Percentiles rank a stretch among this genome's conserved stretches.
Conservation (phyloP, 2,888 invertebrate species). For the Neoascia interrupta region DNA sequence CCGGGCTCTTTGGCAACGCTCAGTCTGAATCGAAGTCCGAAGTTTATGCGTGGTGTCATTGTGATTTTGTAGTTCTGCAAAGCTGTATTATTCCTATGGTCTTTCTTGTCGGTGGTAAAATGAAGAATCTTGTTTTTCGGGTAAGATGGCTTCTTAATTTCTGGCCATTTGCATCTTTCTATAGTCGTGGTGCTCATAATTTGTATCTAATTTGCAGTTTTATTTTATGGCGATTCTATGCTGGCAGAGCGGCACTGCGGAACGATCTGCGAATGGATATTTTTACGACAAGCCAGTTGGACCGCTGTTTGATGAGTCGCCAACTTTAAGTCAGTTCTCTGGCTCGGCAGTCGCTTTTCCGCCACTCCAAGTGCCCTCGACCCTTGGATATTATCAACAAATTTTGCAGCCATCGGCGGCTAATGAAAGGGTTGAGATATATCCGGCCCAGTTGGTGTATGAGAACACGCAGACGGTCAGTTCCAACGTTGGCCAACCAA, state of each 20-base stretch:
- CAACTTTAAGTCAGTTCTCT: not conserved
- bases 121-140: conserved; percentile 37
- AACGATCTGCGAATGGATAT: conserved; percentile 25
- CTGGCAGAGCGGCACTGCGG: conserved; percentile 12
- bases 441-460: conserved; percentile 11
- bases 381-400: not conserved
- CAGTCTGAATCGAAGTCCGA: conserved; percentile 31
- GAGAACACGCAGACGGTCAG: not conserved
- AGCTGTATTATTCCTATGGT: not conserved
- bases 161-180: not conserved
- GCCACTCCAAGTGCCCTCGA: not conserved
- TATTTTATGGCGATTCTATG: not conserved
- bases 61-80: not conserved
- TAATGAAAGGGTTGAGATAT: not conserved
- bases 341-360: not conserved
- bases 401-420: not conserved
- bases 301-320: not conserved
- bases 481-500: not conserved
- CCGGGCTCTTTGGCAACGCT: not conserved
- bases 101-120: no score
- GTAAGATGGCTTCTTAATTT: conserved; percentile 33
- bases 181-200: not conserved
- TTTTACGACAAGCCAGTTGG: conserved; percentile 20
- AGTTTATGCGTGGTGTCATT: conserved; percentile 4
- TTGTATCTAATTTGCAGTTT: conserved; percentile 25